Conservation (phyloP, 2,888 invertebrate species). For the Pyrgus malvae region DNA sequence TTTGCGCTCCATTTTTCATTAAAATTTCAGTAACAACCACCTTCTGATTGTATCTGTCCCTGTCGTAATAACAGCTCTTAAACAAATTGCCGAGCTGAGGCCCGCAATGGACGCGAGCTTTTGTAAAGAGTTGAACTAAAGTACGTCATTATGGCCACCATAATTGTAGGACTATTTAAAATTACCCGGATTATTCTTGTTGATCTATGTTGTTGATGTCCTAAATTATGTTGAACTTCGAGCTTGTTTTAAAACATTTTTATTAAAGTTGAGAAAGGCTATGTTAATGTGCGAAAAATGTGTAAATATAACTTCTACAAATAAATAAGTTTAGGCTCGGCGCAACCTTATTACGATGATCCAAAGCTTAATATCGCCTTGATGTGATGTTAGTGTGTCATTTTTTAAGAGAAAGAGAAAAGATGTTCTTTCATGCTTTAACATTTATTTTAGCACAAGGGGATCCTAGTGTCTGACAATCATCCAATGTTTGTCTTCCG, state of each 20-base stretch:
- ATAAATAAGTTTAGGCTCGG: too few relatives aligned
- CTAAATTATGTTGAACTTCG: neutral
- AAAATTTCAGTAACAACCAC: slow-evolving; percentile 12
- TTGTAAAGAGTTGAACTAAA: slow-evolving; percentile 15
- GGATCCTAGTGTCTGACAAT: too few relatives aligned
- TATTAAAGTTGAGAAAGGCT: neutral
- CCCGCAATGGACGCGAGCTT: slow-evolving; percentile 7
- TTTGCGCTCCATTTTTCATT: slow-evolving; percentile 8
- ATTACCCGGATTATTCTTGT: neutral
- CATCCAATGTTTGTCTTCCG: too few relatives aligned
- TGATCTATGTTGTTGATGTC: too few relatives aligned
- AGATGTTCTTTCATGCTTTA: too few relatives aligned
- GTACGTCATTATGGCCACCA: slow-evolving; percentile 9
- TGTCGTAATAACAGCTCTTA: slow-evolving; percentile 8
- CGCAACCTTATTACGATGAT: too few relatives aligned
- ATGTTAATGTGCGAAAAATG: too few relatives aligned
- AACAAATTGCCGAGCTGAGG: slow-evolving; percentile 6
- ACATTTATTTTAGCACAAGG: too few relatives aligned
- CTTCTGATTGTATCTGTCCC: slow-evolving; percentile 16
- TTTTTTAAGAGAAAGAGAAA: too few relatives aligned
- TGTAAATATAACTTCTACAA: too few relatives aligned
- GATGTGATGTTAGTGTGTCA: too few relatives aligned
- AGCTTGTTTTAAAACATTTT: neutral
- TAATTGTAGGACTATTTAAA: slow-evolving; percentile 4
- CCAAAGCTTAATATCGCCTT: too few relatives aligned